Conservation (phyloP, 2,113 vertebrate genomes). For the Melanerpes aurifrons region DNA sequence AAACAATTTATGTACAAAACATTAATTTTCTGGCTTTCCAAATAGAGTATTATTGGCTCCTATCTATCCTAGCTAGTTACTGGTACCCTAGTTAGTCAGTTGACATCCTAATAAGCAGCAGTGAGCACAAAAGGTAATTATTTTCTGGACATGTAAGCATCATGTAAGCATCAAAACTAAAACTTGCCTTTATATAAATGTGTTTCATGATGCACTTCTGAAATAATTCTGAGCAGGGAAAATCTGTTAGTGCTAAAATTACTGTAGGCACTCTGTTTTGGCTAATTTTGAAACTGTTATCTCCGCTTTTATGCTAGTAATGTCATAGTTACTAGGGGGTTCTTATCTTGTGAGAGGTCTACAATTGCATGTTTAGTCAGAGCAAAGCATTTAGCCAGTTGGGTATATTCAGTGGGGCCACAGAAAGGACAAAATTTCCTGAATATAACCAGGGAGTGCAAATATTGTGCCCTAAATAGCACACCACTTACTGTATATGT, state of each 20-base stretch:
- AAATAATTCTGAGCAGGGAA: not conserved
- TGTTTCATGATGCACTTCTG: not conserved
- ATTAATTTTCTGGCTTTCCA: not conserved
- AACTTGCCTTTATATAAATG: not conserved
- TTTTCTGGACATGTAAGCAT: not conserved
- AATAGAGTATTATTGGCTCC: not conserved
- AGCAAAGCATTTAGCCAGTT: not conserved
- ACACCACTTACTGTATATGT: conserved; percentile 65
- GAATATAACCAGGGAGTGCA: conserved; percentile 75
- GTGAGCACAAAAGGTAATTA: not conserved
- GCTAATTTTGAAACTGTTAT: not conserved
- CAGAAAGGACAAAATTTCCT: conserved; percentile 83
- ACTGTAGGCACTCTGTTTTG: not conserved
- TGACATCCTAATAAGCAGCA: not conserved
- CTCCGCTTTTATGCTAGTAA: not conserved
- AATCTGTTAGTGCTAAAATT: not conserved
- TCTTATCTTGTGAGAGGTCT: conserved; percentile 26
- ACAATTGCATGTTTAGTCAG: not conserved
- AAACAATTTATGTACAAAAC: not conserved
- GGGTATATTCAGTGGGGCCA: conserved; percentile 43
- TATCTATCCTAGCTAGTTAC: not conserved
- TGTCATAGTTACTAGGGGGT: not conserved
- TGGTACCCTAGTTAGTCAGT: too few relatives aligned
- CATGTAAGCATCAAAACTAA: conserved; percentile 2
- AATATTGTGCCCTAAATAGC: conserved; percentile 63